Base-by-base conservation (phyloP, 2,797 vertebrate genomes). In the Prunella strophiata region DNA sequence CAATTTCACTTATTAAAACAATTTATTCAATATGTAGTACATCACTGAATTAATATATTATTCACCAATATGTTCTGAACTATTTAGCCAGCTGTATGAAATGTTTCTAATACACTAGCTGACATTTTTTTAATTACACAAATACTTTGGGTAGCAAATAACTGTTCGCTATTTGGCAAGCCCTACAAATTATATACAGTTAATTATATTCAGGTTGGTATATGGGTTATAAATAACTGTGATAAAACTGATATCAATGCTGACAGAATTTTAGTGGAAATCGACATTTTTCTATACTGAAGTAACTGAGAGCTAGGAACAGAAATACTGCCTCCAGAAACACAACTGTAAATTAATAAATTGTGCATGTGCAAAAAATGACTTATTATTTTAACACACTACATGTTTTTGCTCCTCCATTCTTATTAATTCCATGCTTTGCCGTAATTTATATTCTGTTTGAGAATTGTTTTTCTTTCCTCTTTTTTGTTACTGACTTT, bases 111-210 rank as follows among this genome's bases (percentile, higher is more conserved):
- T 96, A 94, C 81, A 80, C 84, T 92, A 77, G 90, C 88, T 97
- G 96, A 96, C 93, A 77, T 95, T 95, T 94, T 96, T 96, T 96
- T 95, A 97, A 96, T 97, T 94, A 95, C 88, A 96, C 80, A 94
- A 97, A 96, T 96, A 96, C 93, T 93, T 94, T 58, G 88, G 47
- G 68, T 91, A 75, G 88, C 89, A 96, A 96, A 95, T 93, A 96
- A 93, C 91, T 63, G 81, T 45, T 93, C 36, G 2, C 82, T 94
- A 87, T 97, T 95, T 97, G 96, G 95, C 94, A 94, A 94, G 81
- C 68, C 68, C 81, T 87, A 88, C 83, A 84, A 93, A 96, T 95
- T 92, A 88, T 70, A 91, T 74, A 80, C 47, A 67, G 91, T 94
- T 97, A 96, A 96, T 97, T 94, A 95, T 65, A 91, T 93, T 94